A percentile compares a stretch with the other conserved stretches of the same genome.
These are phyloP conservation scores for Taenaris catops DNA, from an alignment of 2,888 invertebrate genomes.

Conservation along the genomic window DNA sequence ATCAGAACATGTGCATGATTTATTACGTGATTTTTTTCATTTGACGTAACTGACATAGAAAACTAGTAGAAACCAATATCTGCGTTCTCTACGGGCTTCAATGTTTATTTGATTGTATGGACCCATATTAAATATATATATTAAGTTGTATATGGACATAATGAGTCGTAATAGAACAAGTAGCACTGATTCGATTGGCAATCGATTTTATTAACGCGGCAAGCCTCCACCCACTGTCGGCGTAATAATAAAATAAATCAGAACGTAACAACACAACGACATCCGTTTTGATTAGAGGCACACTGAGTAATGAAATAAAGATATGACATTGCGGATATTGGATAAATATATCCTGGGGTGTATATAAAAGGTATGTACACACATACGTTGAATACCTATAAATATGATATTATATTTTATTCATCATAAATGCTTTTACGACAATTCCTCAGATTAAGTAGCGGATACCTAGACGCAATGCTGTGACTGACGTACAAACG, in stretches of 20 bases:
- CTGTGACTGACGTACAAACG: too few species aligned
- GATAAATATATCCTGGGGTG: conserved; percentile 8
- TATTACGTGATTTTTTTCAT: conserved; percentile 16
- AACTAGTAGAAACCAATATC: too few species aligned
- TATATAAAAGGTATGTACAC: conserved; percentile 1
- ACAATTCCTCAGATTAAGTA: too few species aligned
- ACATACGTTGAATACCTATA: too few species aligned
- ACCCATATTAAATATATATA: too few species aligned
- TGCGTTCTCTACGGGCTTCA: background rate
- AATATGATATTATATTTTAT: too few species aligned
- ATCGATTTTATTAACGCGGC: conserved; percentile 24
- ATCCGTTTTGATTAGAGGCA: conserved; percentile 65
- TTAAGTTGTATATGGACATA: too few species aligned
- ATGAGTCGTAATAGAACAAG: too few species aligned
- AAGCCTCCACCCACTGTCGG: conserved; percentile 46
- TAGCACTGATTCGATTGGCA: conserved; percentile 18
- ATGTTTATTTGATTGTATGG: too few species aligned
- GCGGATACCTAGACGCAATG: too few species aligned
- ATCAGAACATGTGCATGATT: conserved; percentile 16
- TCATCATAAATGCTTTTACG: too few species aligned
- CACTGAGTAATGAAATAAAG: conserved; percentile 32
- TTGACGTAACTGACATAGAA: conserved; percentile 2
- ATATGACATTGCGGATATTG: conserved; percentile 42
- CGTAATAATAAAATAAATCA: conserved; percentile 42
- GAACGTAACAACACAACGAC: conserved; percentile 51